phyloP scores from a whole-genome alignment of 2,888 invertebrate genomes.

The Mesorhabditis sp. region DNA sequence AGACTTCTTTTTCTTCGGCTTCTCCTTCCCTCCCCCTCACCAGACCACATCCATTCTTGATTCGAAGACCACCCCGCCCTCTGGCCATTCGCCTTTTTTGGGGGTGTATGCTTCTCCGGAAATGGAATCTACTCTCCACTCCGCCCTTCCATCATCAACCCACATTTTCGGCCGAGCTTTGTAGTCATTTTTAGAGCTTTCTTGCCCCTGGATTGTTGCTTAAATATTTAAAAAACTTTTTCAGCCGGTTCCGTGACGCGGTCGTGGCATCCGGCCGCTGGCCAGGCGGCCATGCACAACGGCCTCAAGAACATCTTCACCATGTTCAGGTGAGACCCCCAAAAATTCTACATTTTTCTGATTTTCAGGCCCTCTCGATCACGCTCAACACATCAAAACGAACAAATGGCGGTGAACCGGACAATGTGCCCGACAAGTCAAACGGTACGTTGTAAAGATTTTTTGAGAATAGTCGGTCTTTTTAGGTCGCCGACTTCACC shows the following conservation, averaged over 20 bases:
- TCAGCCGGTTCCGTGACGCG: slow-evolving; percentile 17
- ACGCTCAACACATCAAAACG: slow-evolving; percentile 14
- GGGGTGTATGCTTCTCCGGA: too few species aligned
- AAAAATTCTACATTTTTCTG: background rate
- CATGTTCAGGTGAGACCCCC: slow-evolving; percentile 25
- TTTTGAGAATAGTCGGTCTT: slow-evolving; percentile 13
- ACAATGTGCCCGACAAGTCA: slow-evolving; percentile 6
- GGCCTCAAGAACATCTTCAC: slow-evolving; percentile 32
- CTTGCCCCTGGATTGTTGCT: too few species aligned
- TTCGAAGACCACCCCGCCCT: too few species aligned
- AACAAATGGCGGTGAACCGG: background rate
- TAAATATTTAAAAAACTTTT: too few species aligned
- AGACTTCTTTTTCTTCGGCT: too few species aligned
- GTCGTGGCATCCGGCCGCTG: slow-evolving; percentile 28
- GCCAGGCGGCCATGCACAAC: slow-evolving; percentile 15
- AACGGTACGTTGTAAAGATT: slow-evolving; percentile 9
- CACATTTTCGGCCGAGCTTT: too few species aligned
- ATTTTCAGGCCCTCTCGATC: slow-evolving; percentile 14
- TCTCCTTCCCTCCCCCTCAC: too few species aligned
- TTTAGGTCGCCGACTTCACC: slow-evolving; percentile 29
- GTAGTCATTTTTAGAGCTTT: too few species aligned
- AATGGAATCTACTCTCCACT: too few species aligned
- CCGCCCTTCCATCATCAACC: too few species aligned
- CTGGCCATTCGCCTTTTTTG: too few species aligned
- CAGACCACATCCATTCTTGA: too few species aligned